Evolutionary conservation across 2,888 invertebrate species (phyloP), one percentile per base, ranked within the genome.

Genomic region (Laothoe populi): DNA sequence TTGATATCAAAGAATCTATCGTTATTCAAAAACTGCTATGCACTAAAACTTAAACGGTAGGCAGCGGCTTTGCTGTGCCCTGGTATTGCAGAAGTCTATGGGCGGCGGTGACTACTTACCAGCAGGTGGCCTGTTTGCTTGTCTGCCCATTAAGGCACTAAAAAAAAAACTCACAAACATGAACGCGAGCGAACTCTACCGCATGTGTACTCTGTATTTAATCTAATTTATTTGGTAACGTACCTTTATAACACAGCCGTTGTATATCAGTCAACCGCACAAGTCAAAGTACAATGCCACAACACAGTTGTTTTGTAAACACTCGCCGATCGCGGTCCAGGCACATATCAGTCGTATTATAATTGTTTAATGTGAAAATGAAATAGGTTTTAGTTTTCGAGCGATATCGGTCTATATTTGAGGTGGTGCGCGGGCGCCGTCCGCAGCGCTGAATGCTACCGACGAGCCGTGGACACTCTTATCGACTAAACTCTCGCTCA

Each of bases 301-400:
- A 83, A 78, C 85, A 86, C 84, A 63, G 64, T 61, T 78, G 84
- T 87, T 89, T 86, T 77, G 71, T 75, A 90, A 88, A 88, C 87
- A 90, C 74, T 70, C 61, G 75, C 71, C 78, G 79, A 74, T 71
- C 70, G 72, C 69, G 66, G 73, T 78, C 78, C 73, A 73, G 69
- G 83, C 77, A 80, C 86, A 86, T 87, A 87, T 77, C 84, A 82
- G 79, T 62, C 76, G 78, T 81, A 73, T 81, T 79, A 79, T 82
- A 63, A 79, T 80, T 82, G 78, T 75, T 83, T 80, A 78, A 79
- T 81, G 79, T 81, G 66, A 64, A 79, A 70, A 68, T 71, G 71
- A 68, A 68, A 65, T 70, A 67, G 62, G 68, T 74, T 67, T 67
- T 70, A 66, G 71, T 64, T 67, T 67, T 23, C 10, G 23, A 13